These are phyloP conservation scores for Ceriagrion tenellum DNA, from an alignment of 2,888 invertebrate genomes.

Conservation along the genomic window DNA sequence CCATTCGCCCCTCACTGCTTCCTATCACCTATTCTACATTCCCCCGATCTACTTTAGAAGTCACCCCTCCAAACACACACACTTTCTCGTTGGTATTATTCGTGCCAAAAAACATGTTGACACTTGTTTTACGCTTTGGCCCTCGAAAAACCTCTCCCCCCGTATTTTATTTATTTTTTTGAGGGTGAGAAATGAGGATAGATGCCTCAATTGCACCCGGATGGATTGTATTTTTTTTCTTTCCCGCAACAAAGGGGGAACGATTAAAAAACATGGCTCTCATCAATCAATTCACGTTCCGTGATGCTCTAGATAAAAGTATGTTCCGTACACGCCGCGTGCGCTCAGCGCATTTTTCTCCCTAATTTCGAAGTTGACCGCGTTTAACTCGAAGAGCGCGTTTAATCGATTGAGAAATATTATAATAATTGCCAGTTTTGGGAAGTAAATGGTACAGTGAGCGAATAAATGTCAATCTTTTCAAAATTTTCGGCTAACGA, in stretches of 20 bases:
- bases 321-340: neutral
- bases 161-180: neutral
- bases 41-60: no score
- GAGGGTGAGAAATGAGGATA: neutral
- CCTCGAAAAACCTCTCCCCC: no score
- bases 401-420: neutral
- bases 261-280: neutral
- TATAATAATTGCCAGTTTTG: neutral
- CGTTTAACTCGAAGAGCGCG: neutral
- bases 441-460: neutral
- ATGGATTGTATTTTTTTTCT: neutral
- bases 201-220: neutral
- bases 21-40: no score
- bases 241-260: neutral
- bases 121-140: no score
- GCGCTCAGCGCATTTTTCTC: neutral
- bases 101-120: no score
- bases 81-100: no score
- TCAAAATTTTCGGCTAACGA: no score
- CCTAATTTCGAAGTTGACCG: neutral
- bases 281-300: neutral
- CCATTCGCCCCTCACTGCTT: no score
- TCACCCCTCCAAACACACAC: no score
- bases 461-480: neutral
- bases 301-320: conserved; percentile 26